phyloP scores from a whole-genome alignment of 2,113 vertebrate genomes.

The Corydoras sp. region DNA sequence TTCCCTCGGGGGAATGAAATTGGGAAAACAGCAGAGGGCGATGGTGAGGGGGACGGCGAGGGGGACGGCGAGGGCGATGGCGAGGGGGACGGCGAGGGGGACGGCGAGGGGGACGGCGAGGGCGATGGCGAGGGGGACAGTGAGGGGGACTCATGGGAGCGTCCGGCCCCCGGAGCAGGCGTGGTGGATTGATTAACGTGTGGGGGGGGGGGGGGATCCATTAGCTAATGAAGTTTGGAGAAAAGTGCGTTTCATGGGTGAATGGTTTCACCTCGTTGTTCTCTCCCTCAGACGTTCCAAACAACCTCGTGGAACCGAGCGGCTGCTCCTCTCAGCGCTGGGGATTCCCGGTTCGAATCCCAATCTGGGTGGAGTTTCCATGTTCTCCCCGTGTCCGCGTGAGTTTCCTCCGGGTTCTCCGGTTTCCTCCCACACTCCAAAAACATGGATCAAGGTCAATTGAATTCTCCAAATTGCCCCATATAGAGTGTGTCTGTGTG shows the following conservation, averaged over 20 bases:
- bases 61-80: conserved; percentile 7
- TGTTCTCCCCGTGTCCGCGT: no score
- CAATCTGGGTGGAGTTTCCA: no score
- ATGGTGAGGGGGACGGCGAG: no score
- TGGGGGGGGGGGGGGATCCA: conserved; percentile 43
- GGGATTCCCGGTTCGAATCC: no score
- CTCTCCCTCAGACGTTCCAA: neutral
- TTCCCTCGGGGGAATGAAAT: conserved; percentile 18
- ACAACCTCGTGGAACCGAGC: neutral
- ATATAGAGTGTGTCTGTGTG: no score
- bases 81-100: no score
- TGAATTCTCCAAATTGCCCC: no score
- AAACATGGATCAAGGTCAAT: no score
- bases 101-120: conserved; percentile 6
- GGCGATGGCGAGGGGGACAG: conserved; percentile 1
- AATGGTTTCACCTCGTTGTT: conserved; percentile 41
- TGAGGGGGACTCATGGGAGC: conserved; percentile 9
- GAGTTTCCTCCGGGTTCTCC: no score
- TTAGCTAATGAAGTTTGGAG: conserved; percentile 53
- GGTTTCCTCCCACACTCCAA: no score
- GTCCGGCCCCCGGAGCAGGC: conserved; percentile 34
- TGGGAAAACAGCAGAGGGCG: neutral
- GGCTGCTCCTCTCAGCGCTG: neutral
- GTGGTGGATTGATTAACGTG: conserved; percentile 49
- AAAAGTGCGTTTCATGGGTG: conserved; percentile 17